Conservation (phyloP, 2,797 vertebrate genomes). For the Gymnoscopelus microlampas region DNA sequence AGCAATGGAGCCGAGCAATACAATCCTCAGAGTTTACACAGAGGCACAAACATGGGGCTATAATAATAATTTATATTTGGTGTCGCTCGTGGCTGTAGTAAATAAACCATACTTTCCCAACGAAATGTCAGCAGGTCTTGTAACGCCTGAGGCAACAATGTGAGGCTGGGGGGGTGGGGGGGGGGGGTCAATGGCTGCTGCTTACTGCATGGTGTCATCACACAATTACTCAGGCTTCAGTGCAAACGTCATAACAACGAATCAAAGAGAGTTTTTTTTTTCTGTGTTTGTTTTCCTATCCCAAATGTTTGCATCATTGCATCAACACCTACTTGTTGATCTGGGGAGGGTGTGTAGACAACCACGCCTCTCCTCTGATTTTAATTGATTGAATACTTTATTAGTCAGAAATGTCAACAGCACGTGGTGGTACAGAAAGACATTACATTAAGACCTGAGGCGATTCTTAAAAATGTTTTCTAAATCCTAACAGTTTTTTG, state of each 20-base stretch:
- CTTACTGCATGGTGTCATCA: constrained; percentile 4
- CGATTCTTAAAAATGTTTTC: too few relatives aligned
- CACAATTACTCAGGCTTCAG: constrained; percentile 14
- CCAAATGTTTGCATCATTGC: too few relatives aligned
- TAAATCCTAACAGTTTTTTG: too few relatives aligned
- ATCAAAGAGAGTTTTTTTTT: constrained; percentile 20
- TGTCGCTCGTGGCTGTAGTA: constrained; percentile 12
- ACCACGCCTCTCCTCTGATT: too few relatives aligned
- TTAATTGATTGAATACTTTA: too few relatives aligned
- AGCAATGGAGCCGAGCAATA: constrained; percentile 22
- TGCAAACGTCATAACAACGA: neutral
- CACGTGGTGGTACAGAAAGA: too few relatives aligned
- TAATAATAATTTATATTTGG: constrained; percentile 5
- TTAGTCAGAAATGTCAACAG: too few relatives aligned
- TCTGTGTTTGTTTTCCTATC: too few relatives aligned
- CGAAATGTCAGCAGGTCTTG: constrained; percentile 26
- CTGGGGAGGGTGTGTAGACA: too few relatives aligned
- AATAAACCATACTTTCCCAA: constrained; percentile 11
- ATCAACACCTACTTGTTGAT: too few relatives aligned
- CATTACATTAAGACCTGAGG: too few relatives aligned
- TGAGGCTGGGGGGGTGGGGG: neutral
- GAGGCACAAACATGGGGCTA: constrained; percentile 3
- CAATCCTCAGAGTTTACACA: constrained; percentile 1
- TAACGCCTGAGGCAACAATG: constrained; percentile 6
- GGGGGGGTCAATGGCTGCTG: neutral